Percentiles rank a stretch among this genome's conserved stretches.
These are phyloP conservation scores for Diarsia rubi DNA, from an alignment of 2,888 invertebrate genomes.

Conservation along the genomic window DNA sequence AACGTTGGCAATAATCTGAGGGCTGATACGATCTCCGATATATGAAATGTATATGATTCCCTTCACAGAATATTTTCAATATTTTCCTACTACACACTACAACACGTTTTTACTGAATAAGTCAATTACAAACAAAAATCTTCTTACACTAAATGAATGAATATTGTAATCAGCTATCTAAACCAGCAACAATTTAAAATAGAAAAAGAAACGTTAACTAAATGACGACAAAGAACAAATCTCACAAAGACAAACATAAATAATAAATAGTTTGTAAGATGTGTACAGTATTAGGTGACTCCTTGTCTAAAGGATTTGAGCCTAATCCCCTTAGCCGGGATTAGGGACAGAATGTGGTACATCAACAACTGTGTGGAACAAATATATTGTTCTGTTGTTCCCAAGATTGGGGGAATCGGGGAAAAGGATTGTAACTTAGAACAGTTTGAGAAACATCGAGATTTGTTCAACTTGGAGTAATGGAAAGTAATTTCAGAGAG, in stretches of 20 bases:
- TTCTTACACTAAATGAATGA: not conserved
- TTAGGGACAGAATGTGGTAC: conserved; percentile 31
- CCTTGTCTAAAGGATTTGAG: conserved; percentile 47
- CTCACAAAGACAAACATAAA: conserved; percentile 21
- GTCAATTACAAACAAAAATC: not conserved
- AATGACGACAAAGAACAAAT: conserved; percentile 12
- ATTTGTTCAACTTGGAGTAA: conserved; percentile 45
- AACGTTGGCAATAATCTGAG: not conserved
- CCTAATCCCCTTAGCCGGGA: conserved; percentile 42
- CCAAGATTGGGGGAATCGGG: conserved; percentile 22
- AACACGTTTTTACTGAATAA: not conserved
- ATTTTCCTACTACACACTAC: not conserved
- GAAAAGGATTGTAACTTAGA: conserved; percentile 45
- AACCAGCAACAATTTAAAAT: not conserved
- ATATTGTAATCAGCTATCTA: not conserved
- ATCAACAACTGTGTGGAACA: conserved; percentile 53
- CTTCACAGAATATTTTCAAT: not conserved
- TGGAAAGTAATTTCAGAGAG: conserved; percentile 49
- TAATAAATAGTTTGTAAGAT: conserved; percentile 32
- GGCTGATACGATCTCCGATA: no score
- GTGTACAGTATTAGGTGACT: conserved; percentile 46
- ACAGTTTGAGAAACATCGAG: conserved; percentile 47
- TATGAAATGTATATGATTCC: not conserved
- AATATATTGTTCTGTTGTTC: conserved; percentile 46
- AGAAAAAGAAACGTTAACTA: not conserved